phyloP scores from a whole-genome alignment of 2,888 invertebrate species.

The Nephrotoma flavescens region DNA sequence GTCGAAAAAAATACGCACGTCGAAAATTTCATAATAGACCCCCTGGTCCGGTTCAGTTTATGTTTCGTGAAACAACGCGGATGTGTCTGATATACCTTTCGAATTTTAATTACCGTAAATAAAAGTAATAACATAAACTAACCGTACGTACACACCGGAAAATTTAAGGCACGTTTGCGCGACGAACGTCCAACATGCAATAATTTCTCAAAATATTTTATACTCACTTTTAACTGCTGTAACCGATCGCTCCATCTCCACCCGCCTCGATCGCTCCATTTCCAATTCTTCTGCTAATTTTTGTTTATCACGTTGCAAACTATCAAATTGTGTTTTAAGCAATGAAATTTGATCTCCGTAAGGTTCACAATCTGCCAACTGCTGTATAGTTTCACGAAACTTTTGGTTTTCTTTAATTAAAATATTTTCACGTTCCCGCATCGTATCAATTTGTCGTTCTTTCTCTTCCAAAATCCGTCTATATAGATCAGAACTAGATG shows the following conservation, averaged over 20 bases:
- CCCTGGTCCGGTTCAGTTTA: too few species aligned
- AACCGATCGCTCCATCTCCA: conserved; percentile 39
- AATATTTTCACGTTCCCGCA: conserved; percentile 44
- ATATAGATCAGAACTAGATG: conserved; percentile 45
- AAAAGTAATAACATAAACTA: too few species aligned
- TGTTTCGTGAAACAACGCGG: too few species aligned
- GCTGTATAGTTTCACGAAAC: conserved; percentile 51
- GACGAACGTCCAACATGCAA: too few species aligned
- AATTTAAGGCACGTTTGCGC: too few species aligned
- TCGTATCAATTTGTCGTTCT: conserved; percentile 49
- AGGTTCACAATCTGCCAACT: conserved; percentile 49
- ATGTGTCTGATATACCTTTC: too few species aligned
- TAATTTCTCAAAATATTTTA: background rate
- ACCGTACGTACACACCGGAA: too few species aligned
- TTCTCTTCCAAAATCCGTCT: conserved; percentile 53
- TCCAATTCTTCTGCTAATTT: conserved; percentile 31
- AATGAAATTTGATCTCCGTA: conserved; percentile 33
- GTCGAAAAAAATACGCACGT: too few species aligned
- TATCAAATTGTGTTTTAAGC: conserved; percentile 34
- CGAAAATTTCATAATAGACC: too few species aligned
- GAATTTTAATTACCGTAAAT: too few species aligned
- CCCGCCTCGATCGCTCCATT: conserved; percentile 26
- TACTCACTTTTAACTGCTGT: conserved; percentile 35
- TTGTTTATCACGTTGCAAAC: conserved; percentile 35
- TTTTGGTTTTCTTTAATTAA: conserved; percentile 48